Evolutionary conservation across 2,113 vertebrate genomes (phyloP), one percentile per base, ranked within the genome.

Genomic region (Microtus oregoni): DNA sequence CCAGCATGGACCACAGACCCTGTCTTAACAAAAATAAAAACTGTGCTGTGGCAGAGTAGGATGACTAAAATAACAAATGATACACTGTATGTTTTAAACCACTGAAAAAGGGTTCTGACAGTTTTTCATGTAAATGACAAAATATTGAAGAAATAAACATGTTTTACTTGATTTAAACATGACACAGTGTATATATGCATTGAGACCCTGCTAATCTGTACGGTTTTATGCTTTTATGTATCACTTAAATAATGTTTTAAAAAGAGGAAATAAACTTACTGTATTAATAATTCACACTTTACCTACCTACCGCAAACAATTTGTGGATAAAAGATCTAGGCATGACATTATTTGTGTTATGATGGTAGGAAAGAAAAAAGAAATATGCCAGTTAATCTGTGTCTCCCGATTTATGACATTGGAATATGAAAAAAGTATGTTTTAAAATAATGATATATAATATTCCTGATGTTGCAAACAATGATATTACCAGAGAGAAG

Each of bases 391-490:
- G 0, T 79, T 96, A 91, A 91, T 95, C 50, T n/a, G 17, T 67
- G 3, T 82, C 67, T 47, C 47, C 58, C n/a, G 85, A 44, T 50
- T 94, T 92, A n/a, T 76, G n/a, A 96, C 65, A 83, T 68, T 96
- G 72, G 89, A 96, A 87, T 65, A 7, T 73, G 5, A 30, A 20
- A 35, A 24, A 24, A 47, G 15, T 55, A 32, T 90, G 24, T 65
- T 88, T 91, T 92, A 79, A 7, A 77, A 91, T 90, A 58, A 78
- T 90, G 50, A 93, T 96, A 61, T 13, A 2, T 68, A 52, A 78
- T 17, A 50, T 96, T 93, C 85, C 67, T 96, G 70, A 24, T 96
- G 22, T 70, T 93, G 1, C 89, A 32, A 96, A 78, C 82, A 79
- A 11, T 77, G 5, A 58, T 94, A 95, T 50, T 32, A 28, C 30